Conservation (phyloP, 2,113 vertebrate species). For the Mohoua ochrocephala region DNA sequence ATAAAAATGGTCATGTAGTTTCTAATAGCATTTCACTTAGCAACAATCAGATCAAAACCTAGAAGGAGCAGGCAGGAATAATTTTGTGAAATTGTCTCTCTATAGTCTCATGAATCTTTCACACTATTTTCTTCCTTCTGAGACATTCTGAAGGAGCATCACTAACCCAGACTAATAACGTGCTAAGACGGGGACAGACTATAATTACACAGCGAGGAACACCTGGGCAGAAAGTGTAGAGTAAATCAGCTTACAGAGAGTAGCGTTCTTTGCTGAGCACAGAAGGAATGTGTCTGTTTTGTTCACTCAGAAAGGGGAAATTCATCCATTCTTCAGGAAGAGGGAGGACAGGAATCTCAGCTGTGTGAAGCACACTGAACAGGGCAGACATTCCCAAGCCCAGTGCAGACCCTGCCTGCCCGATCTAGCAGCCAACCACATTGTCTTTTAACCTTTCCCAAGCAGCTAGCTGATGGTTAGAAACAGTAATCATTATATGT, state of each 20-base stretch:
- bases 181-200: background rate
- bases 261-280: background rate
- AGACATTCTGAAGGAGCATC: background rate
- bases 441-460: background rate
- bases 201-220: background rate
- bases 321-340: background rate
- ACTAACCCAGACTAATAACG: background rate
- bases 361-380: background rate
- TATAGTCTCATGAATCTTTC: background rate
- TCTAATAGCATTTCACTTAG: background rate
- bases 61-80: background rate
- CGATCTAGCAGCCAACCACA: background rate
- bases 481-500: background rate
- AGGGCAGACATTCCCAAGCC: background rate
- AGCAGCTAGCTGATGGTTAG: background rate
- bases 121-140: background rate
- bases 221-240: background rate
- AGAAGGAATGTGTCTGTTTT: background rate
- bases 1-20: background rate
- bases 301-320: background rate
- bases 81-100: background rate
- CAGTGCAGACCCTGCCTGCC: background rate
- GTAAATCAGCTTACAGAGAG: background rate
- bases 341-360: background rate
- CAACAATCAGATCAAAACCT: background rate